Evolutionary conservation across 2,888 invertebrate genomes (phyloP), one percentile per base, ranked within the genome.

Genomic region (Chironomus riparius): DNA sequence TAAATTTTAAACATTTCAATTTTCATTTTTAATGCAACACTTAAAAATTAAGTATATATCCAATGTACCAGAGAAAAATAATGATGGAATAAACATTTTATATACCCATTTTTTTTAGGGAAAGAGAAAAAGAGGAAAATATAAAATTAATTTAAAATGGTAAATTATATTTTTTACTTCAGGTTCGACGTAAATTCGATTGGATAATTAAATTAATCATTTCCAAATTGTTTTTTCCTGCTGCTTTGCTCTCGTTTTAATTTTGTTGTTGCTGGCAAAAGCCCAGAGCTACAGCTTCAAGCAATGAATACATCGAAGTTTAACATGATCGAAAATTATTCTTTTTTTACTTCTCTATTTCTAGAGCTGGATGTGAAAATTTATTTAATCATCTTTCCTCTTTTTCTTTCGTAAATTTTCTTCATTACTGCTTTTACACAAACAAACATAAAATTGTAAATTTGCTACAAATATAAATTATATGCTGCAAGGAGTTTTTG

Each of bases 161-260:
- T 74, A 74, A 74, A 74, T 74, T 74, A 62, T 22, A 74, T 74
- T 74, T 74, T 68, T 50, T 15, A 18, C 47, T 71, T 65, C 61
- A 72, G 72, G 72, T 74, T 74, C 65, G 47, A 65, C 73, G 28
- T 73, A 65, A 73, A 73, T 73, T 73, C 68, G 68, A 74, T 74
- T 68, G 65, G 65, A 74, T 74, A 61, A 61, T 68, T 74, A 74
- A 74, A 74, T 74, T 74, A 74, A 74, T 74, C 74, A 74, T 74
- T 74, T 74, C 68, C 68, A 47, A 74, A 74, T 74, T 74, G 74
- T 74, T 74, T 74, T 74, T 68, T 38, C 13, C 68, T 38, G n/a
- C 56, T 56, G 12, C 13, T n/a, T 48, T n/a, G 12, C 50, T 50
- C 15, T 50, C 50, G 56, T 56, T 38, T 38, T 38, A 38, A 38